Percentiles rank a stretch among this genome's conserved stretches.
Conservation (phyloP, 2,797 vertebrate genomes). For the Phaenicophaeus curvirostris region DNA sequence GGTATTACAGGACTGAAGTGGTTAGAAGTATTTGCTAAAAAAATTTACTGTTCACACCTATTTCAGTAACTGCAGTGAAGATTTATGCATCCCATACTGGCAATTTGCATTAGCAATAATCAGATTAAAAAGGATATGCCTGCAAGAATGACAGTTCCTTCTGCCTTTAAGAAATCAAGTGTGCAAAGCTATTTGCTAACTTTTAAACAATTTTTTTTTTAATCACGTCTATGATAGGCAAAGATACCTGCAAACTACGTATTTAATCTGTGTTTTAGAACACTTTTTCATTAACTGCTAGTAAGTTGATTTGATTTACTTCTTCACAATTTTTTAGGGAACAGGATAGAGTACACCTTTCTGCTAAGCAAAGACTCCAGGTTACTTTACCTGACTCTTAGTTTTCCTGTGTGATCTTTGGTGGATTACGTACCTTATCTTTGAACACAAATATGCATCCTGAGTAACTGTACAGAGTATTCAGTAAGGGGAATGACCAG, state of each 20-base stretch:
- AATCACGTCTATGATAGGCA: not conserved
- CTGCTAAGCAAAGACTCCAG: not conserved
- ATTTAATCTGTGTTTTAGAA: not conserved
- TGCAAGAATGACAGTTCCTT: not conserved
- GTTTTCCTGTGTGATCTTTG: not conserved
- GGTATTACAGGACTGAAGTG: not conserved
- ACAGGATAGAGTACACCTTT: not conserved
- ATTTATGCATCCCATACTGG: slow-evolving; percentile 8
- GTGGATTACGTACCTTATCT: not conserved
- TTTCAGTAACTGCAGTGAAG: slow-evolving; percentile 8
- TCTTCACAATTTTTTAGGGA: not conserved
- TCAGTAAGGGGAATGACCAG: not conserved
- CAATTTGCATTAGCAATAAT: slow-evolving; percentile 41
- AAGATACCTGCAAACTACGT: not conserved
- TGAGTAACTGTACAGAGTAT: not conserved
- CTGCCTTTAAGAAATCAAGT: slow-evolving; percentile 7
- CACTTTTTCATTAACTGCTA: not conserved
- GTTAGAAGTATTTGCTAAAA: not conserved
- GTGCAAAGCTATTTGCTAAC: not conserved
- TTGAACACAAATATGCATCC: not conserved
- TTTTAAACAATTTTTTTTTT: not conserved
- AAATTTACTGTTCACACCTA: not conserved
- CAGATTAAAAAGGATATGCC: slow-evolving; percentile 27
- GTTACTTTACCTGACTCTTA: not conserved
- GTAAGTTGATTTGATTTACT: not conserved